Evolutionary conservation across 2,113 vertebrate species (phyloP), one percentile per base, ranked within the genome.

Genomic region (Passer montanus): DNA sequence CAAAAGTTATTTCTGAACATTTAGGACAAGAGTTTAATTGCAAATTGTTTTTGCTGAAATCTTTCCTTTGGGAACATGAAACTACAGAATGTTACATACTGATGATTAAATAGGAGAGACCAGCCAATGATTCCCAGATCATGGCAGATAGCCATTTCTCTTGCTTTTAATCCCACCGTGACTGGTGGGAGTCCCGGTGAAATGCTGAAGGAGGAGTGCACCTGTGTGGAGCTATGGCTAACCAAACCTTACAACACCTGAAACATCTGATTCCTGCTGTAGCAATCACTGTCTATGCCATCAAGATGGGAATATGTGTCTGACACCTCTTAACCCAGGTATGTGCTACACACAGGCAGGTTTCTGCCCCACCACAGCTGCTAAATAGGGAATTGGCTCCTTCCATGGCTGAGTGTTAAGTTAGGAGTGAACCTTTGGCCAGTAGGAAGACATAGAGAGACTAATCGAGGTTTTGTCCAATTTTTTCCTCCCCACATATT

Each of bases 261-360:
- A 23, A 80, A 55, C 35, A 18, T 26, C 52, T 75, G 22, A 60
- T 56, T 63, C 35, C 9, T 67, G 35, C 56, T 87, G 27, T 41
- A 47, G 62, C 39, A 3, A 0, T 30, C 3, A 0, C 46, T 66
- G 37, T 11, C 67, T 66, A 1, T 4, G 6, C 26, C 1, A 0
- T 39, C 44, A 49, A 47, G 44, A 12, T 68, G 26, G 37, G 26
- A 37, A 21, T 46, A 15, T 15, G 16, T 50, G 22, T 43, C n/a
- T 67, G 35, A 79, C 43, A 62, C 13, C 28, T n/a, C 55, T 31
- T 55, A 81, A 53, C 20, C 4, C 13, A 5, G 30, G 3, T 53
- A 15, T 7, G 13, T 59, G 22, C 77, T 62, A 37, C 22, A 35
- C 35, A 3, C 44, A 44, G 24, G 28, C 17, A 41, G 20, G 23